Conservation (phyloP, 2,113 vertebrate species). For the Prietella phreatophila region DNA sequence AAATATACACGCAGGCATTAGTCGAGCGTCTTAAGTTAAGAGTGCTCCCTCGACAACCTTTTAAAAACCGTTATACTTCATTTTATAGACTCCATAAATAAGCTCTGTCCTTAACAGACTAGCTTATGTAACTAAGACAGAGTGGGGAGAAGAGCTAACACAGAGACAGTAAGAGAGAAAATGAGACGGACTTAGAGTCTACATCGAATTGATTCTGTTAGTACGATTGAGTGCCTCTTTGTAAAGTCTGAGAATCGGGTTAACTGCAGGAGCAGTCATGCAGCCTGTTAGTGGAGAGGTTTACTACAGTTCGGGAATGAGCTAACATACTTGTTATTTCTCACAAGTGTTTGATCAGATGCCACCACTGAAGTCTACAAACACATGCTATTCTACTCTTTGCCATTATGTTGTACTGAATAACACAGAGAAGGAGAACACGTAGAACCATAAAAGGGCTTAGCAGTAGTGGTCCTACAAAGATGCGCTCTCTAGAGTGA, state of each 20-base stretch:
- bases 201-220: neutral
- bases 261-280: slow-evolving; percentile 48
- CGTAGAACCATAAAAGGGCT: slow-evolving; percentile 54
- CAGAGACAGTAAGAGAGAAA: slow-evolving; percentile 15
- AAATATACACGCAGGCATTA: neutral
- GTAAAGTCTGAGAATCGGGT: slow-evolving; percentile 54
- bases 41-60: neutral
- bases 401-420: slow-evolving; percentile 35
- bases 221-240: slow-evolving; percentile 2
- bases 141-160: slow-evolving; percentile 19
- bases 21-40: neutral
- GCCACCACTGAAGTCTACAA: slow-evolving; percentile 55
- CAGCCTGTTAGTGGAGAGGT: slow-evolving; percentile 42
- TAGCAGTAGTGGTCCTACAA: slow-evolving; percentile 65
- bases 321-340: slow-evolving; percentile 54
- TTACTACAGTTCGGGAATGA: slow-evolving; percentile 34
- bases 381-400: slow-evolving; percentile 41
- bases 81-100: slow-evolving; percentile 58
- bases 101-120: slow-evolving; percentile 52
- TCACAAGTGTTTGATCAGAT: slow-evolving; percentile 51
- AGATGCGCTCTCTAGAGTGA: slow-evolving; percentile 55
- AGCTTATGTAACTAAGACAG: slow-evolving; percentile 56
- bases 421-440: slow-evolving; percentile 28
- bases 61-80: slow-evolving; percentile 33
- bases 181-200: neutral